Evolutionary conservation across 2,888 invertebrate species (phyloP).

Genomic region (Psylliodes chrysocephalus): DNA sequence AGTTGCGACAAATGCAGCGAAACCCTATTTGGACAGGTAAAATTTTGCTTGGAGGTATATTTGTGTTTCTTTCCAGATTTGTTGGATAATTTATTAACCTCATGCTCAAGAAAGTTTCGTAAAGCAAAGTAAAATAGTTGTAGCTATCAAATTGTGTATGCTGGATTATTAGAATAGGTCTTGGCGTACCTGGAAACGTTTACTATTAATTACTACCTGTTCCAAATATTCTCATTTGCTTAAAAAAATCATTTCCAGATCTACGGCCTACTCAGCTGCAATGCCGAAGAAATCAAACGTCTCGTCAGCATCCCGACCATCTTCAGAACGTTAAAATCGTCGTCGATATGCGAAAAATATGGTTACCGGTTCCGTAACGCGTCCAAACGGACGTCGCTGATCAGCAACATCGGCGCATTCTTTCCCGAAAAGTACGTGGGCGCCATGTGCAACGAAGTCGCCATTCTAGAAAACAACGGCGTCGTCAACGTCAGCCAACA

Average conservation of each 20-base stretch:
- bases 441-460: slow-evolving; percentile 81
- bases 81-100: too few species aligned
- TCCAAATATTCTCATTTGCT: too few species aligned
- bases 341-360: slow-evolving; percentile 70
- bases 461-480: slow-evolving; percentile 74
- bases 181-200: too few species aligned
- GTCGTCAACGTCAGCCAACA: slow-evolving; percentile 70
- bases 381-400: background rate
- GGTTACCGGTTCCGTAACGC: slow-evolving; percentile 72
- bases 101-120: too few species aligned
- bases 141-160: too few species aligned
- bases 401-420: slow-evolving; percentile 66
- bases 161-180: too few species aligned
- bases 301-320: slow-evolving; percentile 73
- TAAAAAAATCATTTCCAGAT: slow-evolving; percentile 68
- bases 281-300: slow-evolving; percentile 69
- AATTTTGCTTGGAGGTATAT: too few species aligned
- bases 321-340: slow-evolving; percentile 70
- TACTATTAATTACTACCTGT: too few species aligned
- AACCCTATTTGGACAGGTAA: slow-evolving; percentile 68
- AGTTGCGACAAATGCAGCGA: slow-evolving; percentile 81
- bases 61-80: too few species aligned
- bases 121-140: too few species aligned
- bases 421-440: slow-evolving; percentile 77
- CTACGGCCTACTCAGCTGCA: slow-evolving; percentile 80